A percentile compares a stretch with the other conserved stretches of the same genome.
These are phyloP conservation scores for Cyaniris semiargus DNA, from an alignment of 2,888 invertebrate species.

Conservation along the genomic window DNA sequence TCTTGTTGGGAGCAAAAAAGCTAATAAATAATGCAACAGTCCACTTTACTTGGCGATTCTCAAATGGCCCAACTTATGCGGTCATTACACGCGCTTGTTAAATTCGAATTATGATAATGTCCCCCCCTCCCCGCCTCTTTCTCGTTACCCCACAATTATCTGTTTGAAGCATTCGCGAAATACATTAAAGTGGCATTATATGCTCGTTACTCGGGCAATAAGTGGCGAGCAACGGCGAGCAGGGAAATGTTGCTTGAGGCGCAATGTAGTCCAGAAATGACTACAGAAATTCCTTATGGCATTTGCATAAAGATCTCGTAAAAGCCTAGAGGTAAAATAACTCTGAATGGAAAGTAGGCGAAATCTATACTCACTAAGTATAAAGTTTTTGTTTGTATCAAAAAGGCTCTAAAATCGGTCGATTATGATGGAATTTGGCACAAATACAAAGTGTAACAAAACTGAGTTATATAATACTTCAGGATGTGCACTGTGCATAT, in stretches of 20 bases:
- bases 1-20: background rate
- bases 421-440: too few relatives aligned
- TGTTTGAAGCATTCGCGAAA: slow-evolving; percentile 1
- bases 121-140: background rate
- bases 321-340: too few relatives aligned
- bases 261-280: background rate
- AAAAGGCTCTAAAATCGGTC: too few relatives aligned
- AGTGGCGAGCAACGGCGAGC: background rate
- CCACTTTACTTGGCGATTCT: background rate
- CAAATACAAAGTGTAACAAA: too few relatives aligned
- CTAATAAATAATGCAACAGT: background rate
- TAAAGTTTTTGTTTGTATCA: too few relatives aligned
- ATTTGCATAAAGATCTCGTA: background rate
- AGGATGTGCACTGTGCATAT: too few relatives aligned
- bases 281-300: background rate
- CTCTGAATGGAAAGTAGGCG: too few relatives aligned
- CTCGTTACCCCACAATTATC: background rate
- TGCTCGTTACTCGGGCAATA: background rate
- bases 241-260: background rate
- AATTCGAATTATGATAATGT: slow-evolving; percentile 22
- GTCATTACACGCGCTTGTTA: slow-evolving; percentile 7
- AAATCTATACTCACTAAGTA: too few relatives aligned
- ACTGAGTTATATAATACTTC: too few relatives aligned
- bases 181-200: slow-evolving; percentile 18
- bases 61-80: background rate